phyloP scores from a whole-genome alignment of 2,888 invertebrate genomes.

The Pegoplata infirma region DNA sequence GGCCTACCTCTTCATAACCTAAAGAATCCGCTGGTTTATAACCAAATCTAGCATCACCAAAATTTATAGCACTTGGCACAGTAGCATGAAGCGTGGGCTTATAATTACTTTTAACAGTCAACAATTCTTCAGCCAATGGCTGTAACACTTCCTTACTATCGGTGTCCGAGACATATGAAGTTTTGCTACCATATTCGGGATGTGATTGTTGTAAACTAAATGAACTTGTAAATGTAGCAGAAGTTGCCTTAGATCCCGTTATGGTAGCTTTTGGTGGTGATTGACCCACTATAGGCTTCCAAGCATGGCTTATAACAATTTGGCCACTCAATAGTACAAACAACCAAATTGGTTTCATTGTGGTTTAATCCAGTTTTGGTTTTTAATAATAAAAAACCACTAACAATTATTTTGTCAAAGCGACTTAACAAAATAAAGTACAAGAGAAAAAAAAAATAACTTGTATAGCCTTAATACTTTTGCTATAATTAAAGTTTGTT shows the following conservation, averaged over 20 bases:
- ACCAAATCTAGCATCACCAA: constrained; percentile 63
- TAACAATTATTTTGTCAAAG: constrained; percentile 13
- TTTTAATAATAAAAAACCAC: background rate
- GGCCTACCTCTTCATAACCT: constrained; percentile 65
- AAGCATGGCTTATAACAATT: constrained; percentile 52
- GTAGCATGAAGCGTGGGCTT: constrained; percentile 34
- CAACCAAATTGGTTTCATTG: constrained; percentile 43
- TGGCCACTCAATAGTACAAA: constrained; percentile 36
- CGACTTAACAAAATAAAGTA: no score
- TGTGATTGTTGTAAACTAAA: constrained; percentile 75
- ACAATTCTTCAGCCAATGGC: constrained; percentile 34
- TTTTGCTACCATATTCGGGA: constrained; percentile 70
- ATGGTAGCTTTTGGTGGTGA: constrained; percentile 45
- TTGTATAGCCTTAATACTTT: background rate
- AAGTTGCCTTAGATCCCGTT: constrained; percentile 51
- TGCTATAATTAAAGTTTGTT: background rate
- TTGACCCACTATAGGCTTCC: constrained; percentile 71
- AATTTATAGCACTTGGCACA: constrained; percentile 39
- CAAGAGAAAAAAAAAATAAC: no score
- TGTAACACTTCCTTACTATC: constrained; percentile 41
- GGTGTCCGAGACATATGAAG: constrained; percentile 27
- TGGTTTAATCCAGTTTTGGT: constrained; percentile 36
- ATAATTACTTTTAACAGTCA: constrained; percentile 53
- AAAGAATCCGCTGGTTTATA: constrained; percentile 61
- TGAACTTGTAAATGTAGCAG: constrained; percentile 64